phyloP scores from a whole-genome alignment of 2,888 invertebrate genomes.

The Augiades crinisus region DNA sequence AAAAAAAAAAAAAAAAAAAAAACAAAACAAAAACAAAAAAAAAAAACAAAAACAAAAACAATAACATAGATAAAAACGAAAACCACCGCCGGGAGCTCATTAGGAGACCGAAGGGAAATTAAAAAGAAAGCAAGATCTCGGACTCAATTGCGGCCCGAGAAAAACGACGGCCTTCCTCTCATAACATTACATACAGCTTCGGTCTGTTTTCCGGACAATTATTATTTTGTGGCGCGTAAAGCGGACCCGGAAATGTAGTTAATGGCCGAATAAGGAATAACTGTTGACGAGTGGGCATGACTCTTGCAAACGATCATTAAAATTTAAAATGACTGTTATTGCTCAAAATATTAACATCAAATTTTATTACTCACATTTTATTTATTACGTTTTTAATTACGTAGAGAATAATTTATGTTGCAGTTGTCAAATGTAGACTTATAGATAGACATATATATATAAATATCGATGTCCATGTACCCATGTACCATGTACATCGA shows the following conservation, averaged over 20 bases:
- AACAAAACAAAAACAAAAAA: constrained; percentile 82
- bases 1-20: too few relatives aligned
- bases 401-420: too few relatives aligned
- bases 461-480: too few relatives aligned
- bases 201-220: constrained; percentile 80
- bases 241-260: constrained; percentile 69
- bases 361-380: too few relatives aligned
- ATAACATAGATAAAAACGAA: constrained; percentile 80
- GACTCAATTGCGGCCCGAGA: constrained; percentile 76
- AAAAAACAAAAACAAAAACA: constrained; percentile 74
- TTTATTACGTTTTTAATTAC: too few relatives aligned
- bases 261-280: constrained; percentile 52
- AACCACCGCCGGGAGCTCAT: constrained; percentile 74
- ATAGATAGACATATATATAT: too few relatives aligned
- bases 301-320: neutral
- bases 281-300: constrained; percentile 12
- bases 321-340: too few relatives aligned
- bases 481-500: too few relatives aligned
- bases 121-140: constrained; percentile 81
- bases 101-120: constrained; percentile 82
- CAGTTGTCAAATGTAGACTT: too few relatives aligned
- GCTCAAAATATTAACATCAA: too few relatives aligned
- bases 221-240: constrained; percentile 82
- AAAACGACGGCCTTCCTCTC: constrained; percentile 75
- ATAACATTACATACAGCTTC: constrained; percentile 81